phyloP scores from a whole-genome alignment of 1,140 invertebrate genomes.

The Piezodorus guildinii region DNA sequence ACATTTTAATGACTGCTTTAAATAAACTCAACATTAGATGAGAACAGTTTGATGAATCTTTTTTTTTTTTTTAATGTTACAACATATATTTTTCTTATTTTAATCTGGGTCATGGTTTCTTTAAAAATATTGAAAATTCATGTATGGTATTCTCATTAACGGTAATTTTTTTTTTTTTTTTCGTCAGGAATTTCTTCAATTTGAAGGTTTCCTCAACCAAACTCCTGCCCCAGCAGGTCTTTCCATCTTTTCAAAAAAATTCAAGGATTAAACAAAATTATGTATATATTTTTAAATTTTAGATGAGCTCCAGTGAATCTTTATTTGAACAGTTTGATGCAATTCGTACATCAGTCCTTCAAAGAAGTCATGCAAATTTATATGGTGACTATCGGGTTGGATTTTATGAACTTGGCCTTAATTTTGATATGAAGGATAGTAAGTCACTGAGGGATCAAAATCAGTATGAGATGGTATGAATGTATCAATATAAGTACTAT shows the following conservation, averaged over 20 bases:
- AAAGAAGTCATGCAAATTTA: conserved; percentile 15
- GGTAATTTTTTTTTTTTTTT: neutral
- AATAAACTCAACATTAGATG: too few relatives aligned
- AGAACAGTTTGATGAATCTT: too few relatives aligned
- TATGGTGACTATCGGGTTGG: conserved; percentile 17
- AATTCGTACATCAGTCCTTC: neutral
- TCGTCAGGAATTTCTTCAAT: too few relatives aligned
- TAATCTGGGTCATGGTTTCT: too few relatives aligned
- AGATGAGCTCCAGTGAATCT: conserved; percentile 1
- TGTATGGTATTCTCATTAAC: neutral
- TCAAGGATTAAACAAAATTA: neutral
- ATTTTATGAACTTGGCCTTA: neutral
- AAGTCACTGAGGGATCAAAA: neutral
- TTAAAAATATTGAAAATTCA: neutral
- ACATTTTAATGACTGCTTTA: too few relatives aligned
- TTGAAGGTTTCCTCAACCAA: too few relatives aligned
- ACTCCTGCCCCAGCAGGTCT: too few relatives aligned
- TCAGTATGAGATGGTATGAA: neutral
- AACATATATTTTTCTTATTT: too few relatives aligned
- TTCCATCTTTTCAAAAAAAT: too few relatives aligned
- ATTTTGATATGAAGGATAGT: neutral
- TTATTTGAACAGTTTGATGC: conserved; percentile 16
- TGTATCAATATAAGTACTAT: neutral
- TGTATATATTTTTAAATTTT: neutral
- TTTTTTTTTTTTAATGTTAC: too few relatives aligned